Base-by-base conservation (phyloP, 2,888 invertebrate species). In the Cheilosia impressa region DNA sequence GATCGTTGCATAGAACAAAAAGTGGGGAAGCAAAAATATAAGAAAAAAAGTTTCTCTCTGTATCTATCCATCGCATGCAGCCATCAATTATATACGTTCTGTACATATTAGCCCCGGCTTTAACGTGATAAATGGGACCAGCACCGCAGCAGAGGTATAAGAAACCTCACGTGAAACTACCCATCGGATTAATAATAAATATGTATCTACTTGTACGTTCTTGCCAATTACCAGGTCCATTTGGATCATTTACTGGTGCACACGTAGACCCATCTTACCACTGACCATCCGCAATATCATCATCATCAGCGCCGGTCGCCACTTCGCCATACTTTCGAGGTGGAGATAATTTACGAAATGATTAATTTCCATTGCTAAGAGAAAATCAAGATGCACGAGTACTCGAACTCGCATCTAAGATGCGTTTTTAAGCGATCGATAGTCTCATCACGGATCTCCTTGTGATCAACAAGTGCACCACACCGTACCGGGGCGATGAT, bases 121-220 rank as follows among this genome's bases (percentile, higher is more conserved):
- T 72, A 85, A 63, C 71, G 81, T 85, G 85, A 85, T 85, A 81
- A 85, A 85, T 85, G 81, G 60, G 81, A 63, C 81, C 75, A 75
- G 24, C 31, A 19, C 52, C 19, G 60, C 2, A 45, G 41, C 7
- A 65, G 24, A 60, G 13, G 24, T 6, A 27, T 47, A 47, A 38
- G 60, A 47, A 63, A 69, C 43, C 50, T 43, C 77, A 57, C 41
- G 73, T 63, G 69, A 75, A 66, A 47, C 63, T 24, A 71, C 65
- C 68, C 73, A 55, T 41, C 62, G 80, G 84, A 85, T 85, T 77
- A 76, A 66, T 75, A 72, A 71, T 79, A 83, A 75, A 81, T 65
- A 85, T 52, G 24, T 38, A 43, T 73, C 53, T 63, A 77, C 68
- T 65, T 69, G 78, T 38, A 43, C 77, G 58, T 63, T 81, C 68